phyloP scores from a whole-genome alignment of 2,888 invertebrate species.

The Machimus atricapillus region DNA sequence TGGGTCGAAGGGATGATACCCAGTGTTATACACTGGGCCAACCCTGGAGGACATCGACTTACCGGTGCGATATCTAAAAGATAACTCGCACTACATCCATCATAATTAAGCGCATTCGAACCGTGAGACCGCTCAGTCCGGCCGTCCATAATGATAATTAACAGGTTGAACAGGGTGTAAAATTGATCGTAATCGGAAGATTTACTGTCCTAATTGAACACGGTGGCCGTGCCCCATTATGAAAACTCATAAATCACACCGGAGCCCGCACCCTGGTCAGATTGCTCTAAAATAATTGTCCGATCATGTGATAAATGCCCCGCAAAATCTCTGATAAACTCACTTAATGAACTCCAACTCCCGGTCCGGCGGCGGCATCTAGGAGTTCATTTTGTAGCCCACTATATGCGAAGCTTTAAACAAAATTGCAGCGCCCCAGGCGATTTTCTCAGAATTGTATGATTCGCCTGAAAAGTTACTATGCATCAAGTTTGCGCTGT shows the following conservation, averaged over 20 bases:
- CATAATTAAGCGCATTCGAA: neutral
- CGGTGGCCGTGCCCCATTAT: neutral
- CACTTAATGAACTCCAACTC: slow-evolving; percentile 7
- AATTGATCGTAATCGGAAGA: slow-evolving; percentile 27
- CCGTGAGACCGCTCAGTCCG: neutral
- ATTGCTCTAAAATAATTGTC: neutral
- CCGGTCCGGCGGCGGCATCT: neutral
- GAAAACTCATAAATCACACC: neutral
- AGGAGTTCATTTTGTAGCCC: neutral
- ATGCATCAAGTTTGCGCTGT: slow-evolving; percentile 9
- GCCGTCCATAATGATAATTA: slow-evolving; percentile 9
- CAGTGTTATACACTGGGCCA: no score
- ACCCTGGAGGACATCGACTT: neutral
- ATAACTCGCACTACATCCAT: neutral
- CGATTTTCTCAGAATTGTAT: slow-evolving; percentile 7
- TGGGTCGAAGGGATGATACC: neutral
- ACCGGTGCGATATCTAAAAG: neutral
- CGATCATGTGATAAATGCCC: slow-evolving; percentile 17
- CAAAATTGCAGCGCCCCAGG: neutral
- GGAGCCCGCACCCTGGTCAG: neutral
- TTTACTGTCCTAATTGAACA: slow-evolving; percentile 18
- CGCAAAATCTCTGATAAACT: slow-evolving; percentile 15
- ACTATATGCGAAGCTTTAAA: neutral
- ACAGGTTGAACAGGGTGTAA: slow-evolving; percentile 27
- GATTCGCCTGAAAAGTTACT: slow-evolving; percentile 15